Evolutionary conservation across 2,113 vertebrate genomes (phyloP).

Genomic region (Elgaria multicarinata): DNA sequence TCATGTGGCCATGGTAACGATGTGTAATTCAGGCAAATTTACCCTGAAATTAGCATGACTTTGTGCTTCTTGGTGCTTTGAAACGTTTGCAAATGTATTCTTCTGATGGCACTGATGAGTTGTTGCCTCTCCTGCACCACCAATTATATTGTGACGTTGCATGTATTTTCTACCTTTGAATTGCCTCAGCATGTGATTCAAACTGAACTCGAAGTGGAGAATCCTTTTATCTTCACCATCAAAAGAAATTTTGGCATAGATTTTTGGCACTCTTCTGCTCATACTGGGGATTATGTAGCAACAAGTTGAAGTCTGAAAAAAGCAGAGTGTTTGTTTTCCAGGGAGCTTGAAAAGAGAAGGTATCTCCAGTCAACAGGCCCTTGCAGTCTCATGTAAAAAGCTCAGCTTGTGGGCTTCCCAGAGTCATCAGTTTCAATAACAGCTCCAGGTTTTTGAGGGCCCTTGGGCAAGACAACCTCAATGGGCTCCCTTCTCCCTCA

Average conservation of each 20-base stretch:
- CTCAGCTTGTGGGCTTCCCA: not conserved
- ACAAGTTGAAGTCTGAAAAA: conserved; percentile 22
- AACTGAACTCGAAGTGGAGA: not conserved
- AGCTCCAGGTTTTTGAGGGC: no score
- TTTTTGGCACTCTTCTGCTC: conserved; percentile 38
- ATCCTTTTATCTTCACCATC: conserved; percentile 31
- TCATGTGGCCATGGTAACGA: conserved; percentile 5
- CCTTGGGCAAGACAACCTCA: no score
- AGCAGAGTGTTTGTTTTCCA: no score
- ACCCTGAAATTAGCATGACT: conserved; percentile 20
- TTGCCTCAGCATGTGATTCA: conserved; percentile 31
- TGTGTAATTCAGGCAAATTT: conserved; percentile 17
- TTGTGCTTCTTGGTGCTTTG: conserved; percentile 36
- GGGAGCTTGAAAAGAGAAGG: no score
- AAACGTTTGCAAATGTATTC: conserved; percentile 43
- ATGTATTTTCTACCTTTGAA: conserved; percentile 48
- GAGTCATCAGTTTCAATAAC: not conserved
- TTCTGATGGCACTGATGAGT: conserved; percentile 39
- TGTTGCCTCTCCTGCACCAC: not conserved
- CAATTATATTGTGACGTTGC: conserved; percentile 42
- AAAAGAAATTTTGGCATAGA: conserved; percentile 21
- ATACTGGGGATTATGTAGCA: conserved; percentile 18
- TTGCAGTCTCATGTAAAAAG: no score
- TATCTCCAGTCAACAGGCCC: not conserved
- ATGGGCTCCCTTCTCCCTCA: no score